Conservation (phyloP, 2,888 invertebrate species). For the Athripsodes cinereus region DNA sequence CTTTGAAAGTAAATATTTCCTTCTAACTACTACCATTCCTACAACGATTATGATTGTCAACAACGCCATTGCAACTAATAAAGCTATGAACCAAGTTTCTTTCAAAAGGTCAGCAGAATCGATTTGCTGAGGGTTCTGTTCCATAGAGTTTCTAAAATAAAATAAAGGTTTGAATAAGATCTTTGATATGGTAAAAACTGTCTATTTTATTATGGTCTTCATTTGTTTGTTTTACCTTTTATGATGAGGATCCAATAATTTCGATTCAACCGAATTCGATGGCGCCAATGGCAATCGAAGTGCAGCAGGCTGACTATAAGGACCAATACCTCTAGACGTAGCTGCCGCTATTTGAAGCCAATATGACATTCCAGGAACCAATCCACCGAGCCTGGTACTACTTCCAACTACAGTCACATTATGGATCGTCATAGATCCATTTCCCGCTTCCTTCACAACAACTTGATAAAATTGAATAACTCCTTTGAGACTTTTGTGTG, state of each 20-base stretch:
- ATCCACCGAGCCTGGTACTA: conserved; percentile 71
- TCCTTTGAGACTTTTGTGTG: conserved; percentile 70
- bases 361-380: conserved; percentile 77
- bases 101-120: conserved; percentile 67
- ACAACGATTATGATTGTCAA: conserved; percentile 78
- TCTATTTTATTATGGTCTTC: neutral
- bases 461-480: conserved; percentile 78
- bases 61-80: conserved; percentile 77
- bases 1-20: conserved; percentile 65
- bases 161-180: conserved; percentile 1
- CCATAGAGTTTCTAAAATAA: conserved; percentile 9
- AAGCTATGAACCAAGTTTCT: conserved; percentile 86
- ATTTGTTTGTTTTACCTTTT: conserved; percentile 12
- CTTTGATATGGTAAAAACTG: neutral
- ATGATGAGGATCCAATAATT: conserved; percentile 18
- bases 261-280: conserved; percentile 15
- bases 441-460: conserved; percentile 52
- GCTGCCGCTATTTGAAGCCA: conserved; percentile 79
- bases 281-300: conserved; percentile 44
- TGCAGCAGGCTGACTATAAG: conserved; percentile 67
- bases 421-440: conserved; percentile 57
- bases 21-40: conserved; percentile 71
- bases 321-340: conserved; percentile 76
- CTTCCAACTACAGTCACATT: conserved; percentile 67
- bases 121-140: conserved; percentile 24